Evolutionary conservation across 2,113 vertebrate genomes (phyloP), one percentile per base, ranked within the genome.

Genomic region (Phoenicopterus ruber): DNA sequence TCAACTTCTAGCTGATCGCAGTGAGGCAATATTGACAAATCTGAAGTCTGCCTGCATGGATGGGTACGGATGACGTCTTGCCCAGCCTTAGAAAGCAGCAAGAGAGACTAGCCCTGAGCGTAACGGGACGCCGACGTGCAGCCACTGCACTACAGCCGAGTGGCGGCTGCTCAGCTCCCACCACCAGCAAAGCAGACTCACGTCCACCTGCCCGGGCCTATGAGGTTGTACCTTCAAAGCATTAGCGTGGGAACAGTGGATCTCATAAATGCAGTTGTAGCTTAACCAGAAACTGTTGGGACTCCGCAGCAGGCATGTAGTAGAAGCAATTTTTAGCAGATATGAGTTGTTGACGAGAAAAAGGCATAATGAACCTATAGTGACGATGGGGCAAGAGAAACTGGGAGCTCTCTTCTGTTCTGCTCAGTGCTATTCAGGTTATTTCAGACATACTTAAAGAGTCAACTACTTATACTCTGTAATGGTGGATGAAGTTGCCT

Each of bases 51-150:
- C 42, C 65, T 59, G 59, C 29, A 36, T 36, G n/a, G 40, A 44
- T 26, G 11, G 31, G 5, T 63, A 12, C 5, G 0, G 21, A 2
- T 69, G 54, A 36, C 49, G 7, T 59, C 54, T 73, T 52, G 54
- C 32, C 81, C 38, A 65, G 25, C 44, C 42, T 65, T 11, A 29
- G 42, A 81, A 81, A 77, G 21, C 36, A 54, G 6, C 17, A 47
- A 34, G 44, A 46, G 38, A 8, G 49, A 19, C 9, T 22, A 29
- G 4, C 17, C 58, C 52, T 26, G 67, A 36, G 38, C 0, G 0
- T 29, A 38, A 14, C 0, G 3, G 36, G 46, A 46, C 28, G 50
- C 47, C 49, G 84, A 66, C 0, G 5, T 10, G 55, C 36, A 86
- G 55, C 21, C 9, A 11, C 82, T 24, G 50, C 11, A 2, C 4